Evolutionary conservation across 2,888 invertebrate genomes (phyloP), one percentile per base, ranked within the genome.

Genomic region (Coleophora flavipennella): DNA sequence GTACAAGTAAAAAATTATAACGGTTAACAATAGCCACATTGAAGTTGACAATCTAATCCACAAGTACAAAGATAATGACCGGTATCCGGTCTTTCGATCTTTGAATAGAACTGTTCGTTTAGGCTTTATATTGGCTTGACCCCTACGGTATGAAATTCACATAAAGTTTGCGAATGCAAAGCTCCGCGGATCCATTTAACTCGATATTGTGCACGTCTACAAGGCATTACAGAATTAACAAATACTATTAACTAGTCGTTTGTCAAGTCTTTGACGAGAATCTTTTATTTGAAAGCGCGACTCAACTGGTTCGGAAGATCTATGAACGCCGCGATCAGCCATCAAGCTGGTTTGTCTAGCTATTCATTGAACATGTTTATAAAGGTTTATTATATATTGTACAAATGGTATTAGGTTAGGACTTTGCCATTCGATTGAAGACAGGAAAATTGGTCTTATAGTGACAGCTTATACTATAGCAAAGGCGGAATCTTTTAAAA

Each of bases 211-310:
- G 48, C 59, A 55, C 55, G 53, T 49, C 55, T 55, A 71, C 73
- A 67, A 55, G 66, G 62, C 64, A 68, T 72, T 70, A 70, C 53
- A 47, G 45, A 38, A 32, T 47, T 40, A 46, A 78, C 77, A 81
- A 80, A 62, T 54, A 62, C 65, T 63, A 76, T 78, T 76, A 79
- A 77, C 74, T 66, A 72, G 69, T 62, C 66, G 73, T 79, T 70
- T 68, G 63, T 77, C 71, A 73, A 55, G 61, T 57, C 55, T 55
- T 62, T 54, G 31, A 45, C 43, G 48, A 52, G 55, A 53, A 51
- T 54, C 60, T 61, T 56, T 53, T 55, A 57, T 58, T 52, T 39
- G 42, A 42, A 49, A 26, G 56, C 56, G 55, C 29, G 59, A 55
- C 51, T 57, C 53, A 56, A 54, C 64, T 58, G 60, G 67, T 66